These are phyloP conservation scores for Platygyra sinensis DNA, from an alignment of 64 coral and sea anemone genomes.

Conservation along the genomic window DNA sequence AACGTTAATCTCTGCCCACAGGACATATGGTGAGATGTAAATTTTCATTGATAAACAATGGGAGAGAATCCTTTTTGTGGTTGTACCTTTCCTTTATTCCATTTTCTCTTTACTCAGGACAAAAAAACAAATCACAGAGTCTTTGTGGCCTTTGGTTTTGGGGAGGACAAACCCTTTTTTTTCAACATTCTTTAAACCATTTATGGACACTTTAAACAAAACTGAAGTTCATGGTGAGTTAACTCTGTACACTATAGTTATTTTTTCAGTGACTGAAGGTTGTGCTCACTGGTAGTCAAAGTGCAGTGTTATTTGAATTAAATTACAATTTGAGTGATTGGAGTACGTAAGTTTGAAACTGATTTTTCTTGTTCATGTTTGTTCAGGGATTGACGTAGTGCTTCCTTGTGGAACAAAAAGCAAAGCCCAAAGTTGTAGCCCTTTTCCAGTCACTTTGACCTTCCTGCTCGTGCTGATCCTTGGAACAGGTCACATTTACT, in stretches of 20 bases:
- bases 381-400: conserved; percentile 27
- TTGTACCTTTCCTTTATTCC: too few species aligned
- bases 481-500: conserved; percentile 47
- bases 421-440: conserved; percentile 36
- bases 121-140: conserved; percentile 10
- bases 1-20: too few species aligned
- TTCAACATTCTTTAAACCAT: too few species aligned
- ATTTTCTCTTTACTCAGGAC: not conserved
- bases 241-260: not conserved
- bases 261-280: too few species aligned
- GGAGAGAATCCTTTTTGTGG: too few species aligned
- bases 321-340: too few species aligned
- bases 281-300: too few species aligned
- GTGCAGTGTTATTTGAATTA: too few species aligned
- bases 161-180: conserved; percentile 36
- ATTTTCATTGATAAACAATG: too few species aligned
- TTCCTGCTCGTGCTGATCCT: conserved; percentile 47
- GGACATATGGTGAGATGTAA: too few species aligned
- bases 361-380: not conserved
- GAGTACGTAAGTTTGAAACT: too few species aligned
- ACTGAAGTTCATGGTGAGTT: conserved; percentile 33
- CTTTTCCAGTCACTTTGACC: conserved; percentile 57
- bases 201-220: conserved; percentile 2
- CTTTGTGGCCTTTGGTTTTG: conserved; percentile 55
- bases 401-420: conserved; percentile 23